Evolutionary conservation across 2,113 vertebrate species (phyloP).

Genomic region (Ptilorrhoa leucosticta): DNA sequence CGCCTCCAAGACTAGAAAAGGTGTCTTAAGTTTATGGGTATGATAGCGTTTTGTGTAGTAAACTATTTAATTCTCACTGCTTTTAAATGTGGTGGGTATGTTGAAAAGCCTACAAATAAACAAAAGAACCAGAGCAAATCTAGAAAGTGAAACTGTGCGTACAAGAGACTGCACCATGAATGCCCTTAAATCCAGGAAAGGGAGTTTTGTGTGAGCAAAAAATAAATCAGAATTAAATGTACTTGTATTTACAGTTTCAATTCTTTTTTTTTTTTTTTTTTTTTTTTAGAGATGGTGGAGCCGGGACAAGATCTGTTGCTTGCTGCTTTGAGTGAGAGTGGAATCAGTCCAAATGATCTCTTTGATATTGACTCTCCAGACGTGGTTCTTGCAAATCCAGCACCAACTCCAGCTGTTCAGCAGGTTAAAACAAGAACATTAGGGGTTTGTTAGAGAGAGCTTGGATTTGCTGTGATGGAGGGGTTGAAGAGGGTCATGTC

Average conservation of each 20-base stretch:
- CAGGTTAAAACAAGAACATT: conserved; percentile 75
- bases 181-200: background rate
- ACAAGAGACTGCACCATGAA: background rate
- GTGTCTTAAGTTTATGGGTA: background rate
- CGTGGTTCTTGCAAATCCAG: conserved; percentile 69
- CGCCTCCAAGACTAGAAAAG: background rate
- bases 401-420: conserved; percentile 76
- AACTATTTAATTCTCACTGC: background rate
- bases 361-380: conserved; percentile 93
- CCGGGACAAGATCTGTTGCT: conserved; percentile 98
- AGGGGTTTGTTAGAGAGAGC: background rate
- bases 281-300: conserved; percentile 85
- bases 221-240: background rate
- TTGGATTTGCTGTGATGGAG: background rate
- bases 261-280: conserved; percentile 12
- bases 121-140: background rate
- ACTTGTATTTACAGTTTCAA: background rate
- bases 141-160: background rate
- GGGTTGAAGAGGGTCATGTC: background rate
- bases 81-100: background rate
- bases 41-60: background rate
- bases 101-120: background rate
- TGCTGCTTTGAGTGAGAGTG: conserved; percentile 97
- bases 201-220: background rate
- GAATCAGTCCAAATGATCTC: conserved; percentile 96